These are phyloP conservation scores for Coremacera marginata DNA, from an alignment of 2,888 invertebrate species.

Conservation along the genomic window DNA sequence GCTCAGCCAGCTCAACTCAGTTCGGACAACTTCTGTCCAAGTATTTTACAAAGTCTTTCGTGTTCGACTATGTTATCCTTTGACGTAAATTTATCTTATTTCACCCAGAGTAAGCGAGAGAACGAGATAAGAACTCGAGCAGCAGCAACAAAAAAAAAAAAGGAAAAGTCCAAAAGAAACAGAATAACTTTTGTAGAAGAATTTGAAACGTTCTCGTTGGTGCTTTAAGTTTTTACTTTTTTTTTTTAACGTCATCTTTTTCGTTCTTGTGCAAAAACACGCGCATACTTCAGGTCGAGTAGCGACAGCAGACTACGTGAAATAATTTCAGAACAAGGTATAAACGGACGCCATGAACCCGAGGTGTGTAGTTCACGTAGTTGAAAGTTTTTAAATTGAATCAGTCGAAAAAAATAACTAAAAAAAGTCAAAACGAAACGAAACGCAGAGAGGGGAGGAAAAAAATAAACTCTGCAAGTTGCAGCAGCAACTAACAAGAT, in stretches of 20 bases:
- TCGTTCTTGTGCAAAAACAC: background rate
- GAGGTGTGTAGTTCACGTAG: conserved; percentile 38
- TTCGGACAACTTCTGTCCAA: conserved; percentile 25
- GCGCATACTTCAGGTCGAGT: conserved; percentile 5
- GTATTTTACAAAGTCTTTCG: conserved; percentile 26
- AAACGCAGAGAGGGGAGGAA: too few relatives aligned
- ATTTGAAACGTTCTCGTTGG: conserved; percentile 28
- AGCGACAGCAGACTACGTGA: background rate
- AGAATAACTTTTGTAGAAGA: conserved; percentile 27
- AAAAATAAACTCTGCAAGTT: background rate
- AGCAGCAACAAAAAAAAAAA: background rate
- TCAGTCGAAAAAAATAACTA: conserved; percentile 11
- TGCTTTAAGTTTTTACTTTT: background rate
- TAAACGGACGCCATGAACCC: background rate
- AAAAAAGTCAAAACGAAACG: background rate
- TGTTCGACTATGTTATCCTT: conserved; percentile 21
- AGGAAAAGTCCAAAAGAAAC: background rate
- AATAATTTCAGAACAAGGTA: background rate
- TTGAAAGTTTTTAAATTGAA: conserved; percentile 42
- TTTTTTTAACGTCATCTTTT: background rate
- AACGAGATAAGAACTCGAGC: background rate
- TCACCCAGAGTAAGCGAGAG: conserved; percentile 22
- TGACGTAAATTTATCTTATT: conserved; percentile 49
- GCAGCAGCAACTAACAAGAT: background rate
- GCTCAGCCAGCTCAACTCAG: background rate